A percentile compares a stretch with the other conserved stretches of the same genome.
Conservation (phyloP, 2,888 invertebrate genomes). For the Cheilosia urbana region DNA sequence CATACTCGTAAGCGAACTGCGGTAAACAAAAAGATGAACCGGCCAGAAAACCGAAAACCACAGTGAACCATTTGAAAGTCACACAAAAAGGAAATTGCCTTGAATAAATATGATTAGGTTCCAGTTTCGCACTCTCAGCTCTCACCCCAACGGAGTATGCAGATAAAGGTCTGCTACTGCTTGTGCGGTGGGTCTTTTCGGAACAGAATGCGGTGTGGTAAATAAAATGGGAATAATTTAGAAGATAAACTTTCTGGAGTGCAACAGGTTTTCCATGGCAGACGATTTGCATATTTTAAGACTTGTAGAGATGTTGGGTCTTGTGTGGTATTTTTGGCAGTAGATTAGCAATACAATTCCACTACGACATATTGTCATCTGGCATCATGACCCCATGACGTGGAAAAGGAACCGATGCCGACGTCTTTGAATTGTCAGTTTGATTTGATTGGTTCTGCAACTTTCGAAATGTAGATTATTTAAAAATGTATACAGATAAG, state of each 20-base stretch:
- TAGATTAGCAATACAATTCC: neutral
- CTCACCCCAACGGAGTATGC: neutral
- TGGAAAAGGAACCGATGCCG: neutral
- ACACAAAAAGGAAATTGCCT: conserved; percentile 52
- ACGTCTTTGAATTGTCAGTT: neutral
- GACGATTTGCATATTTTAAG: neutral
- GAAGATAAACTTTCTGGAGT: neutral
- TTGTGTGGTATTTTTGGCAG: neutral
- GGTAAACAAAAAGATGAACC: conserved; percentile 4
- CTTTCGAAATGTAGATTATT: too few species aligned
- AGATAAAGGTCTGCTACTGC: neutral
- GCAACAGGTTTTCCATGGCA: conserved; percentile 27
- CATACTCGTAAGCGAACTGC: conserved; percentile 1
- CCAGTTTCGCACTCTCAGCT: conserved; percentile 10
- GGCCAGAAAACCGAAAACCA: conserved; percentile 31
- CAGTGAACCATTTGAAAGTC: conserved; percentile 46
- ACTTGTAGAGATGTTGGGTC: neutral
- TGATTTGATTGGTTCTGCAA: too few species aligned
- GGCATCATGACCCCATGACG: too few species aligned
- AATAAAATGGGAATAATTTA: neutral
- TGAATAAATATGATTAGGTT: conserved; percentile 62
- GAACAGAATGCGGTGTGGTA: neutral
- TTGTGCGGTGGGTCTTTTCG: neutral
- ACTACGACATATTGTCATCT: too few species aligned
- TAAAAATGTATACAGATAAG: too few species aligned